Evolutionary conservation across 2,888 invertebrate genomes (phyloP).

Genomic region (Caenorhabditis drosophilae): DNA sequence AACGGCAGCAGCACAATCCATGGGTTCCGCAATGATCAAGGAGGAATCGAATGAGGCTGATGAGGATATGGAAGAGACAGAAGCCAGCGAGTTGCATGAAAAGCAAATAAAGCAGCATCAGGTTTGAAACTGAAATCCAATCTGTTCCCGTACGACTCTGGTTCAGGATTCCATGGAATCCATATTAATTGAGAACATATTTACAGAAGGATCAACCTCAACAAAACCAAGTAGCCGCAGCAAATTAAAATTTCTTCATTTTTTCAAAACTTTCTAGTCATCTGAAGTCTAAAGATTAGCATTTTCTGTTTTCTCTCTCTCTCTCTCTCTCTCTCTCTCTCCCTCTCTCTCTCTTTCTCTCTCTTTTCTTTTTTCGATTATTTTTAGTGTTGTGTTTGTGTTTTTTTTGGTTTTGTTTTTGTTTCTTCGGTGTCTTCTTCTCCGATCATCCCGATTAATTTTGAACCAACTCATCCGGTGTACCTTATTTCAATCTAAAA

Average conservation of each 20-base stretch:
- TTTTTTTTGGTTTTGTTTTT: too few species aligned
- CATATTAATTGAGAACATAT: background rate
- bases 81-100: conserved; percentile 33
- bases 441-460: too few species aligned
- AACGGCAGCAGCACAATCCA: conserved; percentile 5
- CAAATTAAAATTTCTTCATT: conserved; percentile 12
- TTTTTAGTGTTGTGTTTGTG: too few species aligned
- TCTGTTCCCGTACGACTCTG: too few species aligned
- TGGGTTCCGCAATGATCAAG: conserved; percentile 11
- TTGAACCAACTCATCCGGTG: too few species aligned
- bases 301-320: too few species aligned
- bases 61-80: conserved; percentile 64
- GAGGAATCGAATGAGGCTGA: conserved; percentile 53
- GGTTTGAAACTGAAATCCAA: conserved; percentile 6
- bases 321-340: too few species aligned
- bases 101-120: conserved; percentile 7
- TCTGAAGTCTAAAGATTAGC: too few species aligned
- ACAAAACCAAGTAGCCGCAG: conserved; percentile 18
- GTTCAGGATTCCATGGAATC: background rate
- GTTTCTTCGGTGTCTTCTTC: too few species aligned
- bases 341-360: too few species aligned
- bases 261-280: background rate
- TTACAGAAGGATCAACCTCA: conserved; percentile 15
- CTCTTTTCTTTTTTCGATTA: too few species aligned
- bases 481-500: conserved; percentile 16